phyloP scores from a whole-genome alignment of 2,113 vertebrate genomes.

The Silurus asotus region DNA sequence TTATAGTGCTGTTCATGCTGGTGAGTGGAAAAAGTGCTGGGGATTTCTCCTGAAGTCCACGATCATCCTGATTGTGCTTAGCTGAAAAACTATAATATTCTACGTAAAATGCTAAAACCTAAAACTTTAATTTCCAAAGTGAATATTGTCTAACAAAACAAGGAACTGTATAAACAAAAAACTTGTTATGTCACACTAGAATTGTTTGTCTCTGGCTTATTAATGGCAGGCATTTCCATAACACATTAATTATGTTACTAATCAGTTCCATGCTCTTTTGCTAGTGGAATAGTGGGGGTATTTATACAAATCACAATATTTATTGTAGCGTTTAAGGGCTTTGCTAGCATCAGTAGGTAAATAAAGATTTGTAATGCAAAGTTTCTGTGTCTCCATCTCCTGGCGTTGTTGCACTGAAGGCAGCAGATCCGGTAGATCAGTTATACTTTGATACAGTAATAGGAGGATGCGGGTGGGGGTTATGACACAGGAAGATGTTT shows the following conservation, averaged over 20 bases:
- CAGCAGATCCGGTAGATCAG: neutral
- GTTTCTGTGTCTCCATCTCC: conserved; percentile 34
- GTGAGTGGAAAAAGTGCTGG: no score
- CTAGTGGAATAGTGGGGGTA: neutral
- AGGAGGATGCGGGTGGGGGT: conserved; percentile 41
- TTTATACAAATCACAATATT: neutral
- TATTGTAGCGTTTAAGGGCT: neutral
- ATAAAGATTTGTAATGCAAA: neutral
- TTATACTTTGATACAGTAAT: conserved; percentile 28
- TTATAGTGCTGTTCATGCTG: no score
- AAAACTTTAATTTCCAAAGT: no score
- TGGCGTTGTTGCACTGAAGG: conserved; percentile 17
- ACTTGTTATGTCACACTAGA: no score
- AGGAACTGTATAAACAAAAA: no score
- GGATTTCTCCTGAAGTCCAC: no score
- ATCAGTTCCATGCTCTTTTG: neutral
- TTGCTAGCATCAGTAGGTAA: neutral
- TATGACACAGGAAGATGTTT: conserved; percentile 40
- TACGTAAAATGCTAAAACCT: no score
- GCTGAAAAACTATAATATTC: no score
- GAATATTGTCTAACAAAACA: no score
- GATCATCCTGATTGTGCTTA: no score
- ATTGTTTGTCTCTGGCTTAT: neutral
- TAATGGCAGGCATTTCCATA: neutral
- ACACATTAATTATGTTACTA: neutral